Evolutionary conservation across 1,140 invertebrate genomes (phyloP), one percentile per base, ranked within the genome.

Genomic region (Vollenhovia emeryi): DNA sequence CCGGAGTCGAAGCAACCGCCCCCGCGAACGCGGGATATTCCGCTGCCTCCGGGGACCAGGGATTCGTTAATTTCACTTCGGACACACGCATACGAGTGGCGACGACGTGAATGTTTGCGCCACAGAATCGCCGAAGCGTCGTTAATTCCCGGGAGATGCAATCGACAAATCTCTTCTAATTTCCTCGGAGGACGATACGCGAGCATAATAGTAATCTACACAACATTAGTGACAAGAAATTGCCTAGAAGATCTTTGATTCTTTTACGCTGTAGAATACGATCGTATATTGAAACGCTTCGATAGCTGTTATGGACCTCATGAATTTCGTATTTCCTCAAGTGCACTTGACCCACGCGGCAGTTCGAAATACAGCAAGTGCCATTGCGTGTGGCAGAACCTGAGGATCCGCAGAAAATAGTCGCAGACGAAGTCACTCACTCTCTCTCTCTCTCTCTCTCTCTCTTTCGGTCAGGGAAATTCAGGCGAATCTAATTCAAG

Each of bases 61-160:
- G 92, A 92, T 91, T 89, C 90, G 91, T 92, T 94, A 94, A 94
- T 94, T 94, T 94, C 88, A 88, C 91, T 90, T 90, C 84, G 92
- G 90, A 92, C 92, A 91, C 92, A 86, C 88, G 91, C 75, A 60
- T 86, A 64, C 83, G 79, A 60, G 62, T 48, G 76, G 62, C 36
- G 76, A 36, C 84, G 52, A 78, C 69, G 88, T 84, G 86, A 91
- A 91, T 79, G 84, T 66, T 78, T 86, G 73, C 59, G 59, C 89
- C 89, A 79, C 86, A 92, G 91, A 92, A 92, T 91, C 87, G 89
- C 91, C 87, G 85, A 85, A 60, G 57, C 85, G 45, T 69, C 21
- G 52, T 83, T 80, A 74, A 69, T 86, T 76, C 87, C 82, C 85
- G 21, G 30, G 83, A 84, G 83, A 84, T 69, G 59, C 82, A 85